Base-by-base conservation (phyloP, 2,113 vertebrate species). In the Mellivora capensis region DNA sequence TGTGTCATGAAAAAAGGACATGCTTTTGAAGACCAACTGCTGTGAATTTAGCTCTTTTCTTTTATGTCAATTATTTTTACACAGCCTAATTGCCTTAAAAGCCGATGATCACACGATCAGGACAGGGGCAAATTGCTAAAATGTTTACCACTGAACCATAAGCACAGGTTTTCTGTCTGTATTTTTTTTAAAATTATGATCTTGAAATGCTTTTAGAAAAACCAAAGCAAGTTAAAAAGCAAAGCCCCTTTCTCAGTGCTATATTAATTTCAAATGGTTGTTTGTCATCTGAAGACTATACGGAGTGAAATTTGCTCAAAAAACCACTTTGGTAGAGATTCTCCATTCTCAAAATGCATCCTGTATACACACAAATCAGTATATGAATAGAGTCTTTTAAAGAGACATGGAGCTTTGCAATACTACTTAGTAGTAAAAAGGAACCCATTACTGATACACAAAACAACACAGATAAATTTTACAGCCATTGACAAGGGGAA, bases 51-150 rank as follows among this genome's bases (percentile, higher is more conserved):
- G 79, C 64, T 95, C 62, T 93, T 83, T 95, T 87, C 72, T 97
- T 98, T 97, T 85, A 13, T 86, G 91, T 89, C 79, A 96, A 95
- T 98, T 72, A 97, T 97, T 98, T 90, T 97, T 93, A 97, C 37
- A 92, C 59, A 98, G 91, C 31, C 49, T 92, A 97, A 97, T 98
- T 98, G 90, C 96, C 90, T 97, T 97, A 97, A 96, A 98, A 98
- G 91, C 81, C 96, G 84, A 77, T 91, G 44, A 95, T 97, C 13
- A 23, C 18, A 5, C 91, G 79, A 86, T 85, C 93, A 98, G 95
- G 96, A 97, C 96, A 98, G 96, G 91, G 52, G 90, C 79, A 97
- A 98, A 98, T 97, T 81, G 97, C 86, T 97, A 95, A 97, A 97
- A 93, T 80, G 90, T 97, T 97, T 83, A 94, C 15, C 20, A 44